phyloP scores from a whole-genome alignment of 2,113 vertebrate species.

The Seriola rivoliana region DNA sequence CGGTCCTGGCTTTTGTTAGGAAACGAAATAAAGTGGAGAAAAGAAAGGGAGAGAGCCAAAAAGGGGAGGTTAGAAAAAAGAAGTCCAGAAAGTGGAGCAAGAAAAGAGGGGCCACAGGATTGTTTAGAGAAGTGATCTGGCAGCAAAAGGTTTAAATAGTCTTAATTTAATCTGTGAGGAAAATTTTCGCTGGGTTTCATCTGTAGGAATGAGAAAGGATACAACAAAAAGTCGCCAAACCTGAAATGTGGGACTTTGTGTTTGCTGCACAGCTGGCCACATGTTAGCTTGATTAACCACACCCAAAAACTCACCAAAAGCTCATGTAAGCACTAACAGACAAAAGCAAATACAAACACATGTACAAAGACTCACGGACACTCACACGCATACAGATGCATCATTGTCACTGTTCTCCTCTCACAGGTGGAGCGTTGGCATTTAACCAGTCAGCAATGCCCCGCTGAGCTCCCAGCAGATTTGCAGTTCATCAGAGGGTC shows the following conservation, averaged over 20 bases:
- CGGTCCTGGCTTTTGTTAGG: conserved; percentile 73
- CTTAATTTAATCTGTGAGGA: conserved; percentile 71
- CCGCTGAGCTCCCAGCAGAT: conserved; percentile 78
- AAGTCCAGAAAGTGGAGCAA: conserved; percentile 39
- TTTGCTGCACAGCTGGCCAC: conserved; percentile 17
- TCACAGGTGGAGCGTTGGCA: conserved; percentile 77
- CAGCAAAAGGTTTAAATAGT: conserved; percentile 60
- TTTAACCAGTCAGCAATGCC: conserved; percentile 78
- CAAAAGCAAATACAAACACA: conserved; percentile 41
- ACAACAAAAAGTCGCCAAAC: conserved; percentile 39
- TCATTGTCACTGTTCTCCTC: conserved; percentile 66
- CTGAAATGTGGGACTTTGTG: conserved; percentile 27
- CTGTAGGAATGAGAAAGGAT: conserved; percentile 18
- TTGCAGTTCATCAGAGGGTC: conserved; percentile 85
- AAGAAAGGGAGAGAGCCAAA: conserved; percentile 45
- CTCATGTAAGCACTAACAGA: conserved; percentile 16
- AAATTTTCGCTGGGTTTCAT: conserved; percentile 56
- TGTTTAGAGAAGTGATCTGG: conserved; percentile 77
- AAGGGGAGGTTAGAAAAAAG: conserved; percentile 9
- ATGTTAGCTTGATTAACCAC: conserved; percentile 48
- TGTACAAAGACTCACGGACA: conserved; percentile 5
- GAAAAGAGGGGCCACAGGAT: conserved; percentile 58
- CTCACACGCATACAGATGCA: conserved; percentile 59
- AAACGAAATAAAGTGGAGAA: conserved; percentile 56
- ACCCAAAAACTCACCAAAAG: conserved; percentile 23